Conservation (phyloP, 2,888 invertebrate genomes). For the Cancer borealis region DNA sequence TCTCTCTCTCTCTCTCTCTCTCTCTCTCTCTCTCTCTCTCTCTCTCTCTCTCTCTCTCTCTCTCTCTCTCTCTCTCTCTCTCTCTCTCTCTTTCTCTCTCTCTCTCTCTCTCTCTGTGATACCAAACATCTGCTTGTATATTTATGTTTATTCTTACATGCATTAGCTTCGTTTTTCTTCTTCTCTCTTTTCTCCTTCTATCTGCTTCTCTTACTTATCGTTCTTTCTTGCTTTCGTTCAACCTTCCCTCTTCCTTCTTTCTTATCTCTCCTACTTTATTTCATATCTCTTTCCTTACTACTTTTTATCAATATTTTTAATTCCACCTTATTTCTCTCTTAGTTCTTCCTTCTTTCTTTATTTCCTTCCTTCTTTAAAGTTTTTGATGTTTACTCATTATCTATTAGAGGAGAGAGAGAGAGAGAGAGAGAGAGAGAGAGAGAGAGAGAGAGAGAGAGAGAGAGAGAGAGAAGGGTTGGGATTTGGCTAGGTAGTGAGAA, state of each 20-base stretch:
- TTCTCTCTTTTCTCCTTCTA: too few relatives aligned
- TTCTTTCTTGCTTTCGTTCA: background rate
- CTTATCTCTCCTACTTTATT: too few relatives aligned
- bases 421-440: constrained; percentile 26
- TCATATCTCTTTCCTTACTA: too few relatives aligned
- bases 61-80: too few relatives aligned
- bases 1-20: constrained; percentile 1
- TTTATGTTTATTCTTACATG: too few relatives aligned
- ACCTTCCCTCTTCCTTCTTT: background rate
- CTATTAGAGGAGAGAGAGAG: background rate
- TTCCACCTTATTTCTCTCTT: background rate
- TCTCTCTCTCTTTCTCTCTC: too few relatives aligned
- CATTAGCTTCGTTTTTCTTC: too few relatives aligned
- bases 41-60: background rate
- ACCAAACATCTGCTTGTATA: too few relatives aligned
- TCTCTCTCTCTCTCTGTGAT: too few relatives aligned
- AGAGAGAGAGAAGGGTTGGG: background rate
- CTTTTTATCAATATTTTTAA: too few relatives aligned
- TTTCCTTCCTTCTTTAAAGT: background rate
- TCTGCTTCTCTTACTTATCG: too few relatives aligned
- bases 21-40: background rate
- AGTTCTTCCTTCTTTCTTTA: background rate
- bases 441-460: constrained; percentile 26
- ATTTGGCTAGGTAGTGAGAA: background rate
- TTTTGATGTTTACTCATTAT: background rate